Evolutionary conservation across 2,113 vertebrate genomes (phyloP).

Genomic region (Hemiscyllium ocellatum): DNA sequence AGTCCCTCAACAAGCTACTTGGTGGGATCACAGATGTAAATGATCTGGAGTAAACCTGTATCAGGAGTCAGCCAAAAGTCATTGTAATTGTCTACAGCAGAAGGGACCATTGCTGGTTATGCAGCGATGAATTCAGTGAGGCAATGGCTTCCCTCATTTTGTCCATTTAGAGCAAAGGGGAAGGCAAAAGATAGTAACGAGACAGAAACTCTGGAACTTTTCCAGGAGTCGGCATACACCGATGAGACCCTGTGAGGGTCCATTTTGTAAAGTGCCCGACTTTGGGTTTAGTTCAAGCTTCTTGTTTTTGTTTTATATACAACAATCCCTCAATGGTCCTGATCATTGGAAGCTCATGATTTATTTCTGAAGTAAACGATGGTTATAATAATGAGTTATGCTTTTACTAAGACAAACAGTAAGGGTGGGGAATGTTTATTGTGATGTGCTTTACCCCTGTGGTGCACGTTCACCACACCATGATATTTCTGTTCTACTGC

Average conservation of each 20-base stretch:
- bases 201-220: background rate
- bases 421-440: background rate
- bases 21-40: background rate
- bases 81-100: background rate
- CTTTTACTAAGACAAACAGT: background rate
- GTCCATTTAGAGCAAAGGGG: background rate
- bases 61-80: background rate
- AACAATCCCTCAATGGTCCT: background rate
- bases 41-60: background rate
- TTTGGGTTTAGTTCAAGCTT: background rate
- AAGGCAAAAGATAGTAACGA: background rate
- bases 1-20: background rate
- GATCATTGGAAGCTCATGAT: background rate
- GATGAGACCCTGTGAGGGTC: background rate
- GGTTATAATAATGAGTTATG: background rate
- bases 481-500: background rate
- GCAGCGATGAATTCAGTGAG: background rate
- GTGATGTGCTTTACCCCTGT: slow-evolving; percentile 8
- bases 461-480: background rate
- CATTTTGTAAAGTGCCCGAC: background rate
- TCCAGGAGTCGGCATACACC: background rate
- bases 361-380: background rate
- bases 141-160: background rate
- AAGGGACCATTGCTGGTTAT: background rate
- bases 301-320: background rate